phyloP scores from a whole-genome alignment of 2,797 vertebrate species.

The Gadopsis marmoratus region DNA sequence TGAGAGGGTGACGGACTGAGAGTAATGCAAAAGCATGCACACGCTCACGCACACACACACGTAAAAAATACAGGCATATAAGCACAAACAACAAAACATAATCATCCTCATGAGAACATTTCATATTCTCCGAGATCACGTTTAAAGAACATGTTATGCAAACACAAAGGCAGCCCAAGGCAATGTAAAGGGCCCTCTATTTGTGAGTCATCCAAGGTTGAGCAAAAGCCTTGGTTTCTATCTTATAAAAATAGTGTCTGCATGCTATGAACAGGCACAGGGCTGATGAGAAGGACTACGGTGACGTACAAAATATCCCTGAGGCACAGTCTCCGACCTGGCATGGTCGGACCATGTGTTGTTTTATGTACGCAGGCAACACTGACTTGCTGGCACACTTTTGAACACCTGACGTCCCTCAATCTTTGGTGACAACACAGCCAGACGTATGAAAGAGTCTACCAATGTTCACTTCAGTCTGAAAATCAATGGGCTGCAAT shows the following conservation, averaged over 20 bases:
- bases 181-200: constrained; percentile 33
- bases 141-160: constrained; percentile 45
- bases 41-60: not conserved
- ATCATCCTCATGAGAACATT: not conserved
- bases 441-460: constrained; percentile 1
- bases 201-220: constrained; percentile 59
- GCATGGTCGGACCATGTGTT: not conserved
- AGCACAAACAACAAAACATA: constrained; percentile 8
- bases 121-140: constrained; percentile 9
- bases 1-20: not conserved
- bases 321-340: constrained; percentile 21
- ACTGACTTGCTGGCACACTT: not conserved
- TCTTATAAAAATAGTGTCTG: constrained; percentile 67
- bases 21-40: not conserved
- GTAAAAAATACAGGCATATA: not conserved
- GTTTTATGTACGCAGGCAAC: constrained; percentile 19
- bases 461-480: not conserved
- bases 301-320: constrained; percentile 55
- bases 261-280: constrained; percentile 58
- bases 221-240: constrained; percentile 59
- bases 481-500: constrained; percentile 21
- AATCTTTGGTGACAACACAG: not conserved
- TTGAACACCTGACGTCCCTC: not conserved
- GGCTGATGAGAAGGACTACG: constrained; percentile 45
- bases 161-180: constrained; percentile 47